Conservation (phyloP, 2,888 invertebrate species). For the Leptinotarsa tumamoca region DNA sequence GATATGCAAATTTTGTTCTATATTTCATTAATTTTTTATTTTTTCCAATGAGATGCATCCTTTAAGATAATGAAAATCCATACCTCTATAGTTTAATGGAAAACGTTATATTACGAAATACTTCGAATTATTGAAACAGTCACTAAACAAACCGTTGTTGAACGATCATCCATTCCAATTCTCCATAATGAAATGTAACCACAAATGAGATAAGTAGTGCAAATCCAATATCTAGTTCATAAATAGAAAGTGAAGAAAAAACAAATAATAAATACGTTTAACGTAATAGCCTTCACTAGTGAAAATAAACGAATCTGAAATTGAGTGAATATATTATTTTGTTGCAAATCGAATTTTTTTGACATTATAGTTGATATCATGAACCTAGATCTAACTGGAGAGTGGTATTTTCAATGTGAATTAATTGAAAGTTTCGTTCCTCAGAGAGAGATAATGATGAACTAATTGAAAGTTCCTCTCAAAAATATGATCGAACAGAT, state of each 20-base stretch:
- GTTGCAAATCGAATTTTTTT: slow-evolving; percentile 1
- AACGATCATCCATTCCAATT: background rate
- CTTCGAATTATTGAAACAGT: background rate
- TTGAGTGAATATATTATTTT: slow-evolving; percentile 18
- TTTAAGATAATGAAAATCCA: too few relatives aligned
- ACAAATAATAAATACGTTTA: slow-evolving; percentile 11
- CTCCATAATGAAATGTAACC: background rate
- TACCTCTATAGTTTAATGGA: too few relatives aligned
- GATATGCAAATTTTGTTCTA: too few relatives aligned
- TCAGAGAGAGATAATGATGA: background rate
- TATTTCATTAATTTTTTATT: too few relatives aligned
- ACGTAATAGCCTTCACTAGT: slow-evolving; percentile 21
- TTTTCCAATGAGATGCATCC: too few relatives aligned
- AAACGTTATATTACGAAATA: too few relatives aligned
- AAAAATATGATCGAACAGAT: too few relatives aligned
- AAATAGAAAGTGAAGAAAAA: slow-evolving; percentile 16
- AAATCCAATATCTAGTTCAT: slow-evolving; percentile 18
- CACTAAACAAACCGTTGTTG: background rate
- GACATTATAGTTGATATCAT: background rate
- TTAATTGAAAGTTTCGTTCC: background rate
- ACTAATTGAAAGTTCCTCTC: too few relatives aligned
- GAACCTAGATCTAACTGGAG: background rate
- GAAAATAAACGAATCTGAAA: slow-evolving; percentile 14
- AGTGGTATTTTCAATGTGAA: slow-evolving; percentile 6
- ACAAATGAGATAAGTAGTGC: slow-evolving; percentile 7